Evolutionary conservation across 2,113 vertebrate genomes (phyloP), one percentile per base, ranked within the genome.

Genomic region (Aptenodytes forsteri): DNA sequence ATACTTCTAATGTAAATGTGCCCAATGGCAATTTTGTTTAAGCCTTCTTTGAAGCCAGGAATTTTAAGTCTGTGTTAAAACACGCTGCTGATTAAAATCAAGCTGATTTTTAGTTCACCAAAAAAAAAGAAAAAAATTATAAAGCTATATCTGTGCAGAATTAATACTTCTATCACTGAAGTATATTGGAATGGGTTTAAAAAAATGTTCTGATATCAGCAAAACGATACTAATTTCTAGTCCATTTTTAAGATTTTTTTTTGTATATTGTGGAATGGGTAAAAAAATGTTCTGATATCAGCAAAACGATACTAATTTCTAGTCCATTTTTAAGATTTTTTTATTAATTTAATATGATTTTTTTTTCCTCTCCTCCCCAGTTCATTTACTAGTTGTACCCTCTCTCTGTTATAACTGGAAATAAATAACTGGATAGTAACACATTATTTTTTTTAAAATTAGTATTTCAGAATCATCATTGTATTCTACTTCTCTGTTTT

Each of bases 21-120:
- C 85, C 86, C 66, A 69, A 44, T 93, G 97, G 79, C 78, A 67
- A 88, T 91, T 81, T 81, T 91, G 83, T 92, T 88, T 69, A 61
- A 95, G 89, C 87, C 26, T 89, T 92, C 79, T 96, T 81, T 54
- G 93, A 97, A 92, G 84, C 36, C 64, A 72, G 80, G 95, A 96
- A 94, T 97, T 96, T 77, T 95, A 91, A 90, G 67, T 85, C 80
- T 95, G 70, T 91, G 89, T 83, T 89, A 80, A 92, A 90, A 94
- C 72, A 27, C 72, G 83, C 44, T 56, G 79, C 85, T 76, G 94
- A 87, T 89, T 86, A 83, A 94, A 94, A 95, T 93, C 95, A 91
- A 72, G 90, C 86, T 94, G 69, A 44, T 96, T 96, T 93, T 93
- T 64, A 64, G 75, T 83, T 83, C 58, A 66, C n/a, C 13, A 32